Base-by-base conservation (phyloP, 2,888 invertebrate genomes). In the Oligia fasciuncula region DNA sequence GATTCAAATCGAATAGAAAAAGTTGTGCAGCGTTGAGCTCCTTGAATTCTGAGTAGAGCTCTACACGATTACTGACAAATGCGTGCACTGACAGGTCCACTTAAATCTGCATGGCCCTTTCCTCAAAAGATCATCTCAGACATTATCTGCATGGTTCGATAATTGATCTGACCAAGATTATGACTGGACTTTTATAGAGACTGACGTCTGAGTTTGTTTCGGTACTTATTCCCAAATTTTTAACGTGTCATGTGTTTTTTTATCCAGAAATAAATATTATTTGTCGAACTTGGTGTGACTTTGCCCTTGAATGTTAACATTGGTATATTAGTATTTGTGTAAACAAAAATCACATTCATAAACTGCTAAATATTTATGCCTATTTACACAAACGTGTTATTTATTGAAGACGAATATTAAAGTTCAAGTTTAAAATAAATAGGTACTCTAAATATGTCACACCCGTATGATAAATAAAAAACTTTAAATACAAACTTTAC, bases 371-470 rank as follows among this genome's bases (percentile, higher is more conserved):
- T 72, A 80, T 79, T 67, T 81, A 80, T 63, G 14, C 19, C 46
- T 72, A 68, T 81, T 80, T 80, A 85, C 72, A 68, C 72, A 57
- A 68, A 79, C 71, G 62, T 80, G 80, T 71, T 71, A 68, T 66
- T 70, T 80, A 73, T 79, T 35, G 65, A 83, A 80, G 66, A 62
- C 19, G 66, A 71, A 68, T 80, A 68, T 68, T 80, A 71, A 81
- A 70, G 80, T 71, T 81, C 71, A 84, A 80, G 80, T 80, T 68
- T 49, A 79, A 71, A 81, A 84, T 62, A 84, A 81, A 84, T 84
- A 49, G 13, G 4, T 49, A 85, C 62, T 81, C 80, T 35, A 85
- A 80, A 85, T 72, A 68, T 72, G 49, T 85, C 72, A 72, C 81
- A 80, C 72, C 62, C 29, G 0, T 70, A 73, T 85, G 73, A 62